A percentile compares a stretch with the other conserved stretches of the same genome.
Conservation (phyloP, 2,113 vertebrate species). For the Plectropomus leopardus region DNA sequence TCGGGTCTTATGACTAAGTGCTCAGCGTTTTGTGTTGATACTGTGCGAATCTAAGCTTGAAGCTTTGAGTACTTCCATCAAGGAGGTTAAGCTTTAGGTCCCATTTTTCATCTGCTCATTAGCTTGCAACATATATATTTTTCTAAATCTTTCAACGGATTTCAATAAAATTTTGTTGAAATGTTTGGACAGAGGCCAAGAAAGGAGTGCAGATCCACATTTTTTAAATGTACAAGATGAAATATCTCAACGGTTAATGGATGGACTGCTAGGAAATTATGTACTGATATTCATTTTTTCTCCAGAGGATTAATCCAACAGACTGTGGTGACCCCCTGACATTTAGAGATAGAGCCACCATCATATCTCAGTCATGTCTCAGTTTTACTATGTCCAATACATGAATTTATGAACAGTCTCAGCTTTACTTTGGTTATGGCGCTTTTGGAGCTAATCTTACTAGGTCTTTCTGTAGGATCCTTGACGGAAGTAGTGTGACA, state of each 20-base stretch:
- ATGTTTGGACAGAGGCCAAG: neutral
- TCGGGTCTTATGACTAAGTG: constrained; percentile 65
- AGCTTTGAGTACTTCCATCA: neutral
- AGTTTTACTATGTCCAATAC: neutral
- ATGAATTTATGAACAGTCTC: neutral
- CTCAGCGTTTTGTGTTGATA: constrained; percentile 22
- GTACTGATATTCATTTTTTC: neutral
- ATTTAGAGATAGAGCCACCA: too few species aligned
- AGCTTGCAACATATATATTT: constrained; percentile 3
- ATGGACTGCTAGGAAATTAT: neutral
- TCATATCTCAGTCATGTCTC: too few species aligned
- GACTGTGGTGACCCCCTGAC: neutral
- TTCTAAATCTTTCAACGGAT: neutral
- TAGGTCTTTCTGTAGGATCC: too few species aligned
- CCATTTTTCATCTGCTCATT: neutral
- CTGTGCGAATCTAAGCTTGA: constrained; percentile 13
- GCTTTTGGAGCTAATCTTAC: neutral
- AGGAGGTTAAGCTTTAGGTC: neutral
- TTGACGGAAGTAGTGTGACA: too few species aligned
- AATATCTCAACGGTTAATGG: neutral
- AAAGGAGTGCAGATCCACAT: neutral
- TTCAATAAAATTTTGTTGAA: neutral
- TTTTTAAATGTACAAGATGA: neutral
- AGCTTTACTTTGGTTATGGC: neutral
- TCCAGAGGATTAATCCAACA: neutral